phyloP scores from a whole-genome alignment of 2,888 invertebrate species.

The Limnephilus auricula region DNA sequence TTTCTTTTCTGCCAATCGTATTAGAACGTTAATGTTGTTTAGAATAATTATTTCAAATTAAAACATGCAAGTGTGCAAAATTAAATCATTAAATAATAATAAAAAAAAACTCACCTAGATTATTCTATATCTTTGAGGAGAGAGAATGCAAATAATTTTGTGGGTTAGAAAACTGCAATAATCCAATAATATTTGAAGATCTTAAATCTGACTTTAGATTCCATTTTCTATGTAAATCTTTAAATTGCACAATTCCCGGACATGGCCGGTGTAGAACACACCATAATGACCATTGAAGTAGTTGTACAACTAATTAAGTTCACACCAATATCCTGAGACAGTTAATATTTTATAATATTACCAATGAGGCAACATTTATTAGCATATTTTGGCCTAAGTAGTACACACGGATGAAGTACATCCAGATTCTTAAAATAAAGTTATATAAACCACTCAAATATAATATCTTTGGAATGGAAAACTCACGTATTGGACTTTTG shows the following conservation, averaged over 20 bases:
- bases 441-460: constrained; percentile 26
- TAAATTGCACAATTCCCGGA: background rate
- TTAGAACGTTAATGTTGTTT: background rate
- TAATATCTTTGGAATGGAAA: constrained; percentile 30
- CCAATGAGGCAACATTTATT: constrained; percentile 22
- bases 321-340: background rate
- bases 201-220: background rate
- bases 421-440: constrained; percentile 14
- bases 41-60: background rate
- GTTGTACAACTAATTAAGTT: background rate
- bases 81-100: background rate
- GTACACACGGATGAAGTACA: background rate
- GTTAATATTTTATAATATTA: background rate
- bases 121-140: background rate
- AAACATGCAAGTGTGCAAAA: background rate
- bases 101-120: background rate
- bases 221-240: background rate
- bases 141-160: background rate
- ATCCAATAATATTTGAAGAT: background rate
- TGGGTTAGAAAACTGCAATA: background rate
- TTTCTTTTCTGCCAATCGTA: background rate
- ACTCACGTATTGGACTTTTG: constrained; percentile 67
- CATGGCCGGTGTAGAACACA: background rate
- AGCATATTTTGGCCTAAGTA: constrained; percentile 36
- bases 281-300: background rate